Evolutionary conservation across 53 echinoderm and acorn worm species (phyloP).

Genomic region (Holothuria scabra): DNA sequence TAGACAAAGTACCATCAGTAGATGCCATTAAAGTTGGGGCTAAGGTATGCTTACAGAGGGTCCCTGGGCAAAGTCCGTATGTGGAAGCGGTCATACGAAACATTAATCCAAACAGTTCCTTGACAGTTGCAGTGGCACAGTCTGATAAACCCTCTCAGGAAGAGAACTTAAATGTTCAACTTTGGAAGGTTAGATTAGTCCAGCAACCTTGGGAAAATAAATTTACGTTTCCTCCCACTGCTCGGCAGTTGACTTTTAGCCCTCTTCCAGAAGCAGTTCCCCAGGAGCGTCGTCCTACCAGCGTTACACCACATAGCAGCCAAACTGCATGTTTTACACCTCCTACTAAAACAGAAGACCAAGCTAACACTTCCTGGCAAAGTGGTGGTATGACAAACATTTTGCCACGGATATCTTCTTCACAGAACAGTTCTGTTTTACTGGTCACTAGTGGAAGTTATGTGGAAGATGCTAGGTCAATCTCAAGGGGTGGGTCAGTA

Average conservation of each 20-base stretch:
- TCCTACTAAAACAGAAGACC: background rate
- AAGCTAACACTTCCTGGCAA: no score
- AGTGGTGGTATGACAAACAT: no score
- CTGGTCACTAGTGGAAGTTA: no score
- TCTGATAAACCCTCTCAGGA: conserved; percentile 35
- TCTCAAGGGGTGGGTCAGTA: no score
- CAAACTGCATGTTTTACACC: background rate
- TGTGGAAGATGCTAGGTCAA: no score
- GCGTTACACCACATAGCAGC: no score
- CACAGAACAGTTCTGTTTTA: no score
- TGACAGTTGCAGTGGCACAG: conserved; percentile 44
- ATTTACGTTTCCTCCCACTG: conserved; percentile 39
- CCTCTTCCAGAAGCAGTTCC: conserved; percentile 24
- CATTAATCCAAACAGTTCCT: conserved; percentile 60
- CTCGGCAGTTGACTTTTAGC: conserved; percentile 83
- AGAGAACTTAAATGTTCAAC: conserved; percentile 55
- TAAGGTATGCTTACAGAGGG: conserved; percentile 80
- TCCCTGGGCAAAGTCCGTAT: conserved; percentile 60
- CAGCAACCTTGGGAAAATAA: conserved; percentile 81
- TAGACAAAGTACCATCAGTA: conserved; percentile 79
- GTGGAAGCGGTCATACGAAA: conserved; percentile 64
- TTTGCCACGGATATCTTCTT: no score
- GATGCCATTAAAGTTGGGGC: conserved; percentile 70
- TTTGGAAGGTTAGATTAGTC: conserved; percentile 83
- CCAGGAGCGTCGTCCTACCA: no score